Evolutionary conservation across 2,797 vertebrate genomes (phyloP), one percentile per base, ranked within the genome.

Genomic region (Paguma larvata): DNA sequence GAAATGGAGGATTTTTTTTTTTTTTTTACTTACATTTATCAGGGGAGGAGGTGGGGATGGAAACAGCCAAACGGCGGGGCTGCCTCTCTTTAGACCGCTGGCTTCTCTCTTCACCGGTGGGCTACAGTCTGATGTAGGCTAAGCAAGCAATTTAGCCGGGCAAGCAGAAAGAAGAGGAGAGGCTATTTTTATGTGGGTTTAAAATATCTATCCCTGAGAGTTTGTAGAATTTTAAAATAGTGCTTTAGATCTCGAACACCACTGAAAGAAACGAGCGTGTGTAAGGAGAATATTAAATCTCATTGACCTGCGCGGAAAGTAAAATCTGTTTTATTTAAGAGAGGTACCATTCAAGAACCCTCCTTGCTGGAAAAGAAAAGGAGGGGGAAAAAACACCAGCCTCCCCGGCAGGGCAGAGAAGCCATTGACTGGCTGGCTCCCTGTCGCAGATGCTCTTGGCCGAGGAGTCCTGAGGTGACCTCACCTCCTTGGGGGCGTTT

Each of bases 1-100:
- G 97, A 97, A 97, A 98, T 78, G 97, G 98, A 98, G 94, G 96
- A 62, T 93, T 89, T 95, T 97, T 78, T 97, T 38, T 38, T 93
- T 98, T 98, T 98, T 98, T 98, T 98, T 95, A 98, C 98, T 97
- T 96, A 72, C 96, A 96, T 98, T 98, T 97, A 97, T 98, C 98
- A 98, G 94, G 85, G 67, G 95, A 94, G 85, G 79, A 68, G 93
- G 87, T 65, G 46, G 75, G 68, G 62, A 1, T 7, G 23, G 85
- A 34, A 72, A 10, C 44, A 11, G 38, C 44, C 56, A 5, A 79
- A 67, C 6, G 84, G 91, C 0, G 15, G 41, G 90, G 91, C 44
- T 59, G 89, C 82, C 92, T 98, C 89, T 98, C 94, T 95, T 75
- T 79, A 84, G 96, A 67, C 78, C 79, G 10, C 0, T 0, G n/a